Evolutionary conservation across 2,113 vertebrate genomes (phyloP).

Genomic region (Brachypodius melanocephalos): DNA sequence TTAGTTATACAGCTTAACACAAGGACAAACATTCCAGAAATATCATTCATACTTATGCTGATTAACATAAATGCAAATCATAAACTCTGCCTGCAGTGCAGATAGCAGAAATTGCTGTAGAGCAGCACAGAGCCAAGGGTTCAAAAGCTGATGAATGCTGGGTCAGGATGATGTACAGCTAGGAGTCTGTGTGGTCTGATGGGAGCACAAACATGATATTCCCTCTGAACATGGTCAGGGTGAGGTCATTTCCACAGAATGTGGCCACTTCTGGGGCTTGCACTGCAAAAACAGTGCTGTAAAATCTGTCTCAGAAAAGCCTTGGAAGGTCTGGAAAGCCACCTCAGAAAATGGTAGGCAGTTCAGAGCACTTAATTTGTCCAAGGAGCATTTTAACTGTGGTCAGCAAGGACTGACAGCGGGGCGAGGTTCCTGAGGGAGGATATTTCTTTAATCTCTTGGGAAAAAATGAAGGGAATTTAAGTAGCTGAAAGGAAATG

Average conservation of each 20-base stretch:
- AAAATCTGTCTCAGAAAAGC: not conserved
- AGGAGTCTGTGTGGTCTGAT: not conserved
- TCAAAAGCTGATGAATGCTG: not conserved
- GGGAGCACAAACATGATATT: not conserved
- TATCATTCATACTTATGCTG: slow-evolving; percentile 55
- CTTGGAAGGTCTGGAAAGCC: not conserved
- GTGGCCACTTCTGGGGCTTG: not conserved
- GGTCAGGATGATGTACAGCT: not conserved
- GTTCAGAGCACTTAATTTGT: not conserved
- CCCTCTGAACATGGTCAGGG: not conserved
- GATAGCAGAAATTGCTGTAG: not conserved
- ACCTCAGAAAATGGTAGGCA: not conserved
- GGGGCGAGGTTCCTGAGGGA: not conserved
- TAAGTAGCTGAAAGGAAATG: not conserved
- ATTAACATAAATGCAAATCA: slow-evolving; percentile 66
- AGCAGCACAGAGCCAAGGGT: not conserved
- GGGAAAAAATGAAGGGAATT: not conserved
- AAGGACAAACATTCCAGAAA: slow-evolving; percentile 55
- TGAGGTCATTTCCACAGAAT: slow-evolving; percentile 14
- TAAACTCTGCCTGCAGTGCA: slow-evolving; percentile 19
- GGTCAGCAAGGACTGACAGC: not conserved
- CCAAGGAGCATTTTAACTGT: not conserved
- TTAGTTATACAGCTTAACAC: slow-evolving; percentile 40
- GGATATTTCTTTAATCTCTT: not conserved
- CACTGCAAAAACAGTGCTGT: not conserved